Evolutionary conservation across 2,797 vertebrate genomes (phyloP).

Genomic region (Schizopygopsis pylzovi): DNA sequence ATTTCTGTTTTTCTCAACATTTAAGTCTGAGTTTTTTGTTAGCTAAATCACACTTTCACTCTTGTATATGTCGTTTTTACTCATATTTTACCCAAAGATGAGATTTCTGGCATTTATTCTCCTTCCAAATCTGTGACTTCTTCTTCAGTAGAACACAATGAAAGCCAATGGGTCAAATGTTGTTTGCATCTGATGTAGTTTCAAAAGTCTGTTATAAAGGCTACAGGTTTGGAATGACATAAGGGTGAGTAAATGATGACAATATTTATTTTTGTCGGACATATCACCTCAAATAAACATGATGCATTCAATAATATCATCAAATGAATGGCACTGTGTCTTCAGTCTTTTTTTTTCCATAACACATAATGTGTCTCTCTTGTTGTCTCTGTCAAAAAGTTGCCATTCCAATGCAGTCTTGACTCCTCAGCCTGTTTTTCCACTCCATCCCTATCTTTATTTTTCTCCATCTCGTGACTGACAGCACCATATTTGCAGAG

Average conservation of each 20-base stretch:
- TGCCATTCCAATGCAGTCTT: not conserved
- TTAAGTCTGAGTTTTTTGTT: not conserved
- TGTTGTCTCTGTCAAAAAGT: not conserved
- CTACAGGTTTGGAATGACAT: not conserved
- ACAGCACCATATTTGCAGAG: slow-evolving; percentile 55
- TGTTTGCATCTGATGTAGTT: not conserved
- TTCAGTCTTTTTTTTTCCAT: not conserved
- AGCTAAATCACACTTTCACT: not conserved
- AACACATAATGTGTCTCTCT: not conserved
- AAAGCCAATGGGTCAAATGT: not conserved
- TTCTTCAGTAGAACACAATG: not conserved
- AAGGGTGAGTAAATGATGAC: not conserved
- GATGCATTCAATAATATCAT: not conserved
- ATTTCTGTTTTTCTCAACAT: not conserved
- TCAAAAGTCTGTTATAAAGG: not conserved
- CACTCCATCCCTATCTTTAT: slow-evolving; percentile 24
- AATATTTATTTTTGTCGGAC: not conserved
- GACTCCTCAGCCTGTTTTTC: slow-evolving; percentile 42
- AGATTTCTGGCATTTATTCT: not conserved
- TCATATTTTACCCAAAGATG: not conserved
- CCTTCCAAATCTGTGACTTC: not conserved
- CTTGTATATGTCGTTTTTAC: not conserved
- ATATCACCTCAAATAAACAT: not conserved
- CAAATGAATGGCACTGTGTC: not conserved
- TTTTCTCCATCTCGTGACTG: slow-evolving; percentile 59